Base-by-base conservation (phyloP, 2,888 invertebrate species). In the Hyppa rectilinea region DNA sequence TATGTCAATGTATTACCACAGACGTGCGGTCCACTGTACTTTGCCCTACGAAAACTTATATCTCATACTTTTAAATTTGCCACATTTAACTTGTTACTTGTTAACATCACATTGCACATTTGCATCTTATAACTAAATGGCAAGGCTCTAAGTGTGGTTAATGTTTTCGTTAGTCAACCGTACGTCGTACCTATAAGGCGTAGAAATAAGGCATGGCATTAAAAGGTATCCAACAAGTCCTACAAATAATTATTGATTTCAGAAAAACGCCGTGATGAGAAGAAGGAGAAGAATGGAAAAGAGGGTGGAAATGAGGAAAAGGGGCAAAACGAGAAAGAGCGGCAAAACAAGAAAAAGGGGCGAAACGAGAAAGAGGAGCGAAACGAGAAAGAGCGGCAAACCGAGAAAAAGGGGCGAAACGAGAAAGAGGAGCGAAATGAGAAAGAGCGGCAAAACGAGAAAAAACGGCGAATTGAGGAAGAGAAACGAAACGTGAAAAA, bases 181-280 rank as follows among this genome's bases (percentile, higher is more conserved):
- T n/a, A n/a, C 20, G 10, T n/a, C 7, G 10, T 26, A 43, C 2
- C 2, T 68, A 26, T 12, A 45, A 17, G 26, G 29, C 14, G 17
- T 45, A 68, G 14, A 45, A 71, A 58, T 58, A 50, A 43, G 10
- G 17, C 26, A 55, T 34, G 34, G 1, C 17, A 29, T 34, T 26
- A 31, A 53, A 40, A 31, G 6, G 26, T 53, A 53, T 10, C 26
- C 23, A 40, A 47, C 5, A 53, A 53, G 34, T 40, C 7, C 53
- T 55, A 68, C 29, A 77, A 23, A 40, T 69, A 47, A 36, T 47
- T 23, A 0, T 55, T 53, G 4, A 12, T 71, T 71, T 71, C 47
- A 71, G 71, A 17, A 55, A 55, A 20, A 69, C 17, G 29, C 29
- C 10, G 26, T 55, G 40, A 34, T 7, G 29, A 2, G 20, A 36